These are phyloP conservation scores for Eupristina koningsbergeri DNA, from an alignment of 1,140 invertebrate species.

Conservation along the genomic window DNA sequence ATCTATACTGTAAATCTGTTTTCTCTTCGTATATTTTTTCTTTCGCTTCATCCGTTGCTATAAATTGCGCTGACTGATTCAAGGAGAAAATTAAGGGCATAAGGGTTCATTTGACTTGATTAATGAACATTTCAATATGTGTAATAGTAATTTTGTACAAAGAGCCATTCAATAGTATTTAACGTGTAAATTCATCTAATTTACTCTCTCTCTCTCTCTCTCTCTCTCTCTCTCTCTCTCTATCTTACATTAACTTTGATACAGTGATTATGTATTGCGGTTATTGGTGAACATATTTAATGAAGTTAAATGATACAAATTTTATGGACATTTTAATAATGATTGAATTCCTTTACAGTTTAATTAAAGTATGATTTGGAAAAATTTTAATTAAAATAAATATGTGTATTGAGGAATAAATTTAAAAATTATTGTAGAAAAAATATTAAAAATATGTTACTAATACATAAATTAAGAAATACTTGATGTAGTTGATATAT, in stretches of 20 bases:
- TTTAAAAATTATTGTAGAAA: too few relatives aligned
- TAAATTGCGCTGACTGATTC: background rate
- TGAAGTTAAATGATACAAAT: background rate
- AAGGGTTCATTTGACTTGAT: conserved; percentile 21
- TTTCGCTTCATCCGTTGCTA: background rate
- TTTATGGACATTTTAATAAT: background rate
- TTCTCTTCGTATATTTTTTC: background rate
- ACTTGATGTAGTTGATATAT: too few relatives aligned
- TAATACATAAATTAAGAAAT: too few relatives aligned
- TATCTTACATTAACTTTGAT: background rate
- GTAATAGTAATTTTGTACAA: background rate
- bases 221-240: too few relatives aligned
- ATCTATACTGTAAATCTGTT: background rate
- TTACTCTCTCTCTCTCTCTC: background rate
- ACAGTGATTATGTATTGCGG: background rate
- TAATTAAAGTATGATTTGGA: too few relatives aligned
- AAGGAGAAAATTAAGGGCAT: conserved; percentile 21
- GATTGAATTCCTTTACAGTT: too few relatives aligned
- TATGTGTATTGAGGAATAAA: too few relatives aligned
- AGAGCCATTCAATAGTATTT: background rate
- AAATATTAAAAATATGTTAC: too few relatives aligned
- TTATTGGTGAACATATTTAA: background rate
- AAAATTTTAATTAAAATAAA: too few relatives aligned
- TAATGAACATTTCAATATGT: conserved; percentile 26
- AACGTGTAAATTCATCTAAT: conserved; percentile 3